Percentiles rank a stretch among this genome's conserved stretches.
phyloP scores from a whole-genome alignment of 2,797 vertebrate species.

The Rachycentron canadum region DNA sequence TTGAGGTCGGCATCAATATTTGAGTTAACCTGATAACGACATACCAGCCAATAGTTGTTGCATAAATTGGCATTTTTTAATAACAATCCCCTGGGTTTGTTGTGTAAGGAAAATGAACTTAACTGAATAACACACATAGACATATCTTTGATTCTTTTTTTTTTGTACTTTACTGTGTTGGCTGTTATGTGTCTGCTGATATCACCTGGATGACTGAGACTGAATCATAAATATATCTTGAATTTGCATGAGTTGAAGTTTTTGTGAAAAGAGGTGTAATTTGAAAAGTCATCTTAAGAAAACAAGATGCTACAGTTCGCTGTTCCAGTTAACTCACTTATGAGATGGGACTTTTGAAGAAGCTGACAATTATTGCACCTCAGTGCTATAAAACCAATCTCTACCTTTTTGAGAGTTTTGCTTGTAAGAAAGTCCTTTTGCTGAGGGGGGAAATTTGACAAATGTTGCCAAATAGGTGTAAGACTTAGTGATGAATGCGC shows the following conservation, averaged over 20 bases:
- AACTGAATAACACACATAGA: not conserved
- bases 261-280: slow-evolving; percentile 3
- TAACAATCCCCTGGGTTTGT: not conserved
- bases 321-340: not conserved
- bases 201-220: not conserved
- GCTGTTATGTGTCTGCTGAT: not conserved
- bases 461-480: slow-evolving; percentile 49
- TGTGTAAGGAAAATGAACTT: not conserved
- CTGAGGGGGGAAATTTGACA: not conserved
- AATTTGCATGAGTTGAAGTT: not conserved
- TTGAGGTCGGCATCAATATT: not conserved
- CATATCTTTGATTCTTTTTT: not conserved
- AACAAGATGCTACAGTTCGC: not conserved
- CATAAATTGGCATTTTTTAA: not conserved
- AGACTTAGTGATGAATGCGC: slow-evolving; percentile 49
- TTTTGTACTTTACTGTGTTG: not conserved
- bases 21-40: not conserved
- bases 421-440: not conserved
- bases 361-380: not conserved
- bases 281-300: not conserved
- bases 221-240: no score
- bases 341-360: not conserved
- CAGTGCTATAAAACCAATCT: not conserved
- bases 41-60: no score
- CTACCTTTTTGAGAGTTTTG: not conserved